A percentile compares a stretch with the other conserved stretches of the same genome.
Evolutionary conservation across 1,140 invertebrate species (phyloP).

Genomic region (Ceratina australensis): DNA sequence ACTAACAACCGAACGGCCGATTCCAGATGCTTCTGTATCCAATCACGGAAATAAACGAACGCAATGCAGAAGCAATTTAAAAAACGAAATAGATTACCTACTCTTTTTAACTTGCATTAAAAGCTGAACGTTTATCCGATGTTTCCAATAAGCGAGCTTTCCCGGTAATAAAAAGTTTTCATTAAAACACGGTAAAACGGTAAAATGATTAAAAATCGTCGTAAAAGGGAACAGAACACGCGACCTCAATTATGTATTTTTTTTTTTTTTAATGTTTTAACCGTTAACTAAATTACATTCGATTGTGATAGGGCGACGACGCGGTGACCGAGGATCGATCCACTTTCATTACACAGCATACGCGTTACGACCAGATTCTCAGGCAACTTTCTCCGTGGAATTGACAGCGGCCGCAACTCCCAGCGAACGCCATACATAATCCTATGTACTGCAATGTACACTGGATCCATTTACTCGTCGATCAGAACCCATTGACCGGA

Average conservation of each 20-base stretch:
- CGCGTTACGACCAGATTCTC: not conserved
- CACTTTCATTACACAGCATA: not conserved
- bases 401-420: not conserved
- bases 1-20: not conserved
- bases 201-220: no score
- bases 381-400: conserved; percentile 1
- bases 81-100: not conserved
- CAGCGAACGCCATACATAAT: not conserved
- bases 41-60: not conserved
- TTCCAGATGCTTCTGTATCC: not conserved
- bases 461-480: not conserved
- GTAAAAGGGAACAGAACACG: no score
- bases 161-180: no score
- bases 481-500: conserved; percentile 11
- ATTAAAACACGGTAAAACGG: no score
- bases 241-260: no score
- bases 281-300: not conserved
- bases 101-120: not conserved
- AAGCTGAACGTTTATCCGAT: no score
- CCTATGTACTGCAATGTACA: not conserved
- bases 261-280: no score
- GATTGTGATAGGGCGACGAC: not conserved
- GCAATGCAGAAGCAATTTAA: not conserved
- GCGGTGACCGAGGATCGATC: conserved; percentile 1
- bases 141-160: no score